phyloP scores from a whole-genome alignment of 2,888 invertebrate genomes.

The Pterostichus niger region DNA sequence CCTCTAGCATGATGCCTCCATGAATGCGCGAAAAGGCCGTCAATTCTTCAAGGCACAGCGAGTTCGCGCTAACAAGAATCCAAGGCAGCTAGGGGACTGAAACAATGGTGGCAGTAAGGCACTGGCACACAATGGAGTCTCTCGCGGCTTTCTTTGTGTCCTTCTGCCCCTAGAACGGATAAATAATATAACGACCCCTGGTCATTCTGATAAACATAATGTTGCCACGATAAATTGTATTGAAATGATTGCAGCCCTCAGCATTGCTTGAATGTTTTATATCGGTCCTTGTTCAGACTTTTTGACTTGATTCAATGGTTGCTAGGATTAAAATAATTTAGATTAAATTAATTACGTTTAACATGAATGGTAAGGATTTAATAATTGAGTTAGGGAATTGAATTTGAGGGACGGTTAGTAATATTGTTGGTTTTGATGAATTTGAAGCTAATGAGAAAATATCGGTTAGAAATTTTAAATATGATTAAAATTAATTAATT shows the following conservation, averaged over 20 bases:
- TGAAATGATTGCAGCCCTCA: constrained; percentile 23
- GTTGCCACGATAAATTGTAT: constrained; percentile 49
- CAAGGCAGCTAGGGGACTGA: constrained; percentile 44
- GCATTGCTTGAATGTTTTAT: not conserved
- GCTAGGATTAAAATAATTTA: constrained; percentile 16
- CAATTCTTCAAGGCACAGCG: constrained; percentile 6
- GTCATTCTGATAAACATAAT: constrained; percentile 61
- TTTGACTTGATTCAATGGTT: not conserved
- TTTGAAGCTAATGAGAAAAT: too few species aligned
- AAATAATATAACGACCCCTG: constrained; percentile 55
- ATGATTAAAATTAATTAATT: too few species aligned
- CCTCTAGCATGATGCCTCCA: constrained; percentile 22
- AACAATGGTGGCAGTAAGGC: constrained; percentile 65
- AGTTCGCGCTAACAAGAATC: constrained; percentile 51
- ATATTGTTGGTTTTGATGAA: too few species aligned
- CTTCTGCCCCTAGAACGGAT: constrained; percentile 10
- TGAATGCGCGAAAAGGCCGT: constrained; percentile 34
- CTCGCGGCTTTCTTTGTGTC: constrained; percentile 38
- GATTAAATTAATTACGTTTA: constrained; percentile 26
- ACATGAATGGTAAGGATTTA: too few species aligned
- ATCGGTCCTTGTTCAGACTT: constrained; percentile 11
- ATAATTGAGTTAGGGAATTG: too few species aligned
- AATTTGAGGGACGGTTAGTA: too few species aligned
- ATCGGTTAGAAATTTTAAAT: too few species aligned
- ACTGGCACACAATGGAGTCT: constrained; percentile 53